Evolutionary conservation across 1,140 invertebrate genomes (phyloP), one percentile per base, ranked within the genome.

Genomic region (Apis laboriosa): DNA sequence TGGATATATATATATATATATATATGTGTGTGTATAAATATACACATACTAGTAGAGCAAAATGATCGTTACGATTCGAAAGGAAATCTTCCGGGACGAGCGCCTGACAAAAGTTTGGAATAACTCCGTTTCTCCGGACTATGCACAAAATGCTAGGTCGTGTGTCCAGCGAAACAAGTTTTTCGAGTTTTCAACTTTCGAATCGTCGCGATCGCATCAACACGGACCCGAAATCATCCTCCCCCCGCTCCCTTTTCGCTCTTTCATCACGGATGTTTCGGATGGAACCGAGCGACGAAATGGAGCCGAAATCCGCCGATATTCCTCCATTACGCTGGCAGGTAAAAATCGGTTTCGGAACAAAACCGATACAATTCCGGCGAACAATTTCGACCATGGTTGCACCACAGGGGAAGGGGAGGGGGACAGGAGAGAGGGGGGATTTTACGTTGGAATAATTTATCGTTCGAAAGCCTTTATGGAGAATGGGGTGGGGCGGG

Each of bases 401-500:
- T 55, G 43, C 8, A 9, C 19, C 19, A 11, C 13, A 19, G 49
- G 7, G 51, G 43, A 19, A 8, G 28, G 43, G 13, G 34, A 4
- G 2, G 17, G 17, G 4, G 24, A n/a, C 21, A 19, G 1, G 1
- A 7, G 21, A 4, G 43, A 53, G 24, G 21, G 49, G 66, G 70
- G 61, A 66, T 71, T 88, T 85, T 85, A 84, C 78, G 84, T 79
- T 82, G 86, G 86, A 87, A 88, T 82, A 88, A 88, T 85, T 87
- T 85, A 88, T 87, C 86, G 85, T 87, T 74, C 55, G 81, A 58
- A 58, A 74, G 74, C 71, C 86, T 87, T 87, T 87, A 87, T 87
- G 76, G 21, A 9, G 28, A 5, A 24, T 12, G n/a, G 49, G 77
- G 55, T 43, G 34, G 34, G 4, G 15, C n/a, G n/a, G n/a, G 9